Conservation (phyloP, 2,888 invertebrate genomes). For the Dicyrtomina minuta region DNA sequence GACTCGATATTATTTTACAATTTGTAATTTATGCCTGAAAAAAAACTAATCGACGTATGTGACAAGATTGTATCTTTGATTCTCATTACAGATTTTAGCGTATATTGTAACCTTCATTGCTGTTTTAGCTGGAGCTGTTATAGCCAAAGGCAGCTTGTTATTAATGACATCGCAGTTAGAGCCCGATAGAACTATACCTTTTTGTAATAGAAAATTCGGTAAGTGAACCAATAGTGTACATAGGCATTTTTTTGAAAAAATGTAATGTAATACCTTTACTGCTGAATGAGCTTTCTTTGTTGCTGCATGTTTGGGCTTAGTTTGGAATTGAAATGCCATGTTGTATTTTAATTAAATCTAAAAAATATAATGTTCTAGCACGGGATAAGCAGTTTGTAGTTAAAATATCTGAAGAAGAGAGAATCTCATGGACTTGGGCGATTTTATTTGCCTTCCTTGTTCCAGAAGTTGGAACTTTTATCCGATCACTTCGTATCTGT, state of each 20-base stretch:
- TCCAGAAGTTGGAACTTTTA: constrained; percentile 83
- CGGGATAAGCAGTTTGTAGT: constrained; percentile 83
- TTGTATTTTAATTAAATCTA: too few species aligned
- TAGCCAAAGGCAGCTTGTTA: constrained; percentile 83
- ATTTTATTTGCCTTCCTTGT: constrained; percentile 81
- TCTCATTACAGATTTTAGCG: constrained; percentile 60
- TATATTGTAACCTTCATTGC: constrained; percentile 82
- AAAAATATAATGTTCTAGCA: constrained; percentile 67
- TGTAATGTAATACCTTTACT: too few species aligned
- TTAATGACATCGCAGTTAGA: constrained; percentile 90
- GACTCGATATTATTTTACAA: too few species aligned
- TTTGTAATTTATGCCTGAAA: too few species aligned
- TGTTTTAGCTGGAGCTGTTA: constrained; percentile 79
- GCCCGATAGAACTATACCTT: constrained; percentile 70
- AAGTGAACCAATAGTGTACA: too few species aligned
- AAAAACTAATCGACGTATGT: too few species aligned
- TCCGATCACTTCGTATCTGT: constrained; percentile 82
- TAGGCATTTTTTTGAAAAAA: too few species aligned
- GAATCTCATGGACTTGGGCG: constrained; percentile 92
- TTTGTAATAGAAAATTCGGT: constrained; percentile 85
- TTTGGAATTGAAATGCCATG: too few species aligned
- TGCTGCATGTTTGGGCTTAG: too few species aligned
- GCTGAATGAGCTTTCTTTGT: too few species aligned
- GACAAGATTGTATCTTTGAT: neutral
- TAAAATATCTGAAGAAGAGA: constrained; percentile 77